A percentile compares a stretch with the other conserved stretches of the same genome.
phyloP scores from a whole-genome alignment of 2,888 invertebrate genomes.

The Cryptus armator region DNA sequence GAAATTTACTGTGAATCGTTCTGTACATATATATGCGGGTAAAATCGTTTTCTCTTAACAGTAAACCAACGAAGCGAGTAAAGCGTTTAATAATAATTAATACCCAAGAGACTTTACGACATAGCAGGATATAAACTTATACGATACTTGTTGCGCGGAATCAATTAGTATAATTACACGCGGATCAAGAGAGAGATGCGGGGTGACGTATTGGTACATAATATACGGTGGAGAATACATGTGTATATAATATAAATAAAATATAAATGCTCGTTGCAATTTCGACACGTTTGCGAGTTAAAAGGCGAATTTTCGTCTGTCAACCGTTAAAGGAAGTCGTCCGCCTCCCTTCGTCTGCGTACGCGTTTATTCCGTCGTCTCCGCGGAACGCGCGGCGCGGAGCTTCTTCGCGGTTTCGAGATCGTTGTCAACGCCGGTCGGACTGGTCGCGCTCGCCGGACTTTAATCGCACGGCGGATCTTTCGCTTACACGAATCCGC shows the following conservation, averaged over 20 bases:
- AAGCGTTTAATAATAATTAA: conserved; percentile 65
- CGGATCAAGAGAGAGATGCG: conserved; percentile 38
- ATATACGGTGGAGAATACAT: too few species aligned
- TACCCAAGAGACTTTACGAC: conserved; percentile 55
- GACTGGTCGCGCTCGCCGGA: conserved; percentile 50
- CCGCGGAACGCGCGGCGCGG: not conserved
- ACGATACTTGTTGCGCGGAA: conserved; percentile 57
- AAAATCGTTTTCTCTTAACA: conserved; percentile 34
- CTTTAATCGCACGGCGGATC: conserved; percentile 63
- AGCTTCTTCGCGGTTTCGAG: conserved; percentile 31
- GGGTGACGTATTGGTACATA: too few species aligned
- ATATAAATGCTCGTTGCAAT: conserved; percentile 60
- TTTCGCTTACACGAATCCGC: conserved; percentile 51
- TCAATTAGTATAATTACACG: conserved; percentile 69
- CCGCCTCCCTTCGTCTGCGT: not conserved
- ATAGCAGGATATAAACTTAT: conserved; percentile 23
- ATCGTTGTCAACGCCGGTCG: conserved; percentile 64
- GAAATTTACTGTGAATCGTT: too few species aligned
- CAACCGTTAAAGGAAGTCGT: conserved; percentile 62
- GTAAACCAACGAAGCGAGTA: not conserved
- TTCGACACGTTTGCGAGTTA: conserved; percentile 58
- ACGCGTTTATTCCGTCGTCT: conserved; percentile 6
- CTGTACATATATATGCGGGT: not conserved
- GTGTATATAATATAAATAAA: not conserved
- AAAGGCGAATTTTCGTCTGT: conserved; percentile 60